Evolutionary conservation across 1,140 invertebrate species (phyloP).

Genomic region (Drosophila prosaltans): DNA sequence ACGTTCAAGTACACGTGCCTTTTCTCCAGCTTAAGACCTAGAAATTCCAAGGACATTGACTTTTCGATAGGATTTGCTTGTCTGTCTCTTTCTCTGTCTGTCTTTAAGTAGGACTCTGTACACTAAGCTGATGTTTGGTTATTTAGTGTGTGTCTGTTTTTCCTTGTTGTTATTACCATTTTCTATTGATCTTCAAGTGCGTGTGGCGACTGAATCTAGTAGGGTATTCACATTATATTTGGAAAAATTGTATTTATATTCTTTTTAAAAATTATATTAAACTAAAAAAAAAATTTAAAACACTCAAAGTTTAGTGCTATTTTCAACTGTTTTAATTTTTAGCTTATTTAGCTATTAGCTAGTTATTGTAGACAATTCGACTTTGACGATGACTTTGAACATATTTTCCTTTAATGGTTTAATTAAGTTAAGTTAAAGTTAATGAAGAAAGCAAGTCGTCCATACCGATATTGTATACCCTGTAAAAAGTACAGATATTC

Average conservation of each 20-base stretch:
- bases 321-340: no score
- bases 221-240: not conserved
- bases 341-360: no score
- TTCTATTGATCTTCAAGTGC: constrained; percentile 1
- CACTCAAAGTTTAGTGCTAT: no score
- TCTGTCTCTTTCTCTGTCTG: constrained; percentile 4
- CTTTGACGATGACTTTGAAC: no score
- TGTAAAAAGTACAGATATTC: no score
- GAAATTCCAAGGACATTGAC: constrained; percentile 70
- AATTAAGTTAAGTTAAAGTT: no score
- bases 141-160: constrained; percentile 42
- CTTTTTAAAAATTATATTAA: not conserved
- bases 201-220: not conserved
- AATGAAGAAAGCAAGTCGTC: no score
- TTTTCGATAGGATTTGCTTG: constrained; percentile 56
- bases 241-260: not conserved
- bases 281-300: not conserved
- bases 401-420: no score
- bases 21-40: constrained; percentile 23
- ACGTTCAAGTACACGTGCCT: constrained; percentile 56
- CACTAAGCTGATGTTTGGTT: constrained; percentile 71
- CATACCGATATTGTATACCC: no score
- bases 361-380: no score
- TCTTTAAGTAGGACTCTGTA: constrained; percentile 63
- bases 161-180: constrained; percentile 7